Conservation (phyloP, 2,797 vertebrate genomes). For the Danio kyathit region DNA sequence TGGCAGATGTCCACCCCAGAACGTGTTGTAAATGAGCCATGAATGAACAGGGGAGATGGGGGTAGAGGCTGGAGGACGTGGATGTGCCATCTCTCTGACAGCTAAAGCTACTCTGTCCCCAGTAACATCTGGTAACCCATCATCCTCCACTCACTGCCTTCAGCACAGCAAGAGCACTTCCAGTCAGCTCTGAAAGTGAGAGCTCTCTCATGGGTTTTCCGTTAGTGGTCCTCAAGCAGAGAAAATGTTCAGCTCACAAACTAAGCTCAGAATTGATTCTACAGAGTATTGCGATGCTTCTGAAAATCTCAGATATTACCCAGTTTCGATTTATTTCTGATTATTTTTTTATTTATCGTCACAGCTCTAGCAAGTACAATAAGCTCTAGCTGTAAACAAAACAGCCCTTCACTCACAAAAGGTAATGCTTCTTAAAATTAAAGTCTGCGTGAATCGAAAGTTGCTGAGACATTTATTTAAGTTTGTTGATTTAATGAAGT, state of each 20-base stretch:
- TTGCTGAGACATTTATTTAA: too few relatives aligned
- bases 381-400: too few relatives aligned
- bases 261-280: too few relatives aligned
- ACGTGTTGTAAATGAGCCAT: slow-evolving; percentile 64
- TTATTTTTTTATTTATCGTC: too few relatives aligned
- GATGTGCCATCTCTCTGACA: slow-evolving; percentile 28
- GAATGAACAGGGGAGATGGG: slow-evolving; percentile 35
- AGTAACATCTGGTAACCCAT: slow-evolving; percentile 45
- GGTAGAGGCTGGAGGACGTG: slow-evolving; percentile 19
- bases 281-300: too few relatives aligned
- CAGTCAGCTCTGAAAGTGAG: slow-evolving; percentile 60
- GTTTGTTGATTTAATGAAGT: too few relatives aligned
- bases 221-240: slow-evolving; percentile 65
- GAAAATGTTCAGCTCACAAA: neutral
- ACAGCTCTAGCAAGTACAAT: too few relatives aligned
- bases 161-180: slow-evolving; percentile 40
- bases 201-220: slow-evolving; percentile 65
- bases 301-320: too few relatives aligned
- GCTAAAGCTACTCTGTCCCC: slow-evolving; percentile 70
- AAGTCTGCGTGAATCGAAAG: too few relatives aligned
- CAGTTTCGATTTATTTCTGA: too few relatives aligned
- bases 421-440: too few relatives aligned
- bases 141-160: slow-evolving; percentile 14
- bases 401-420: too few relatives aligned
- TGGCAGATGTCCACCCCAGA: slow-evolving; percentile 60